These are phyloP conservation scores for Neomicropteryx cornuta DNA, from an alignment of 1,140 invertebrate species.

Conservation along the genomic window DNA sequence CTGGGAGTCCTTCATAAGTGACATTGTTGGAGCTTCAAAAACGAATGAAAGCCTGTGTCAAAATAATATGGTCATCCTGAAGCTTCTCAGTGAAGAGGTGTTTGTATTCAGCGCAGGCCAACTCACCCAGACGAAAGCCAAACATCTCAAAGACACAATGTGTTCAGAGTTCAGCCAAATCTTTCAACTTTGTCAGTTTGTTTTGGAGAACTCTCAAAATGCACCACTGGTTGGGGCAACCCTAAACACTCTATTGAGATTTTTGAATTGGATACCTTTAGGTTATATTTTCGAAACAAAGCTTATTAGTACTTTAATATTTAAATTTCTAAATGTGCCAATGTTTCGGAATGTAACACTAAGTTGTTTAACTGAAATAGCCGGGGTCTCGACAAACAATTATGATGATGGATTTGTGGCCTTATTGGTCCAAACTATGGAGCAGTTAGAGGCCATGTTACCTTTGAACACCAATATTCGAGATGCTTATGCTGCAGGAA, in stretches of 20 bases:
- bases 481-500: slow-evolving; percentile 83
- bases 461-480: slow-evolving; percentile 84
- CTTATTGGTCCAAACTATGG: slow-evolving; percentile 84
- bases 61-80: slow-evolving; percentile 98
- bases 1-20: slow-evolving; percentile 97
- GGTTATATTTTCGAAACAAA: slow-evolving; percentile 99
- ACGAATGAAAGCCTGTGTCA: slow-evolving; percentile 98
- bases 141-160: slow-evolving; percentile 99
- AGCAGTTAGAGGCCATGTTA: slow-evolving; percentile 84
- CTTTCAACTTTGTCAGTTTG: slow-evolving; percentile 95
- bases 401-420: slow-evolving; percentile 89
- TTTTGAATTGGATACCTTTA: slow-evolving; percentile 98
- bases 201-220: slow-evolving; percentile 96
- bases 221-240: slow-evolving; percentile 88
- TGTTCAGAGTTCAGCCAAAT: slow-evolving; percentile 98
- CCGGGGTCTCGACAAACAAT: slow-evolving; percentile 73
- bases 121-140: slow-evolving; percentile 97
- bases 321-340: slow-evolving; percentile 95
- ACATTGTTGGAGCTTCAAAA: slow-evolving; percentile 98
- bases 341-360: slow-evolving; percentile 97
- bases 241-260: slow-evolving; percentile 89
- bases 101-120: slow-evolving; percentile 98
- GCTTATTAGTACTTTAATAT: slow-evolving; percentile 88
- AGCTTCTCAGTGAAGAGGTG: slow-evolving; percentile 95
- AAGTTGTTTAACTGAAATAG: slow-evolving; percentile 97